Evolutionary conservation across 2,797 vertebrate genomes (phyloP).

Genomic region (Calcarius lapponicus): DNA sequence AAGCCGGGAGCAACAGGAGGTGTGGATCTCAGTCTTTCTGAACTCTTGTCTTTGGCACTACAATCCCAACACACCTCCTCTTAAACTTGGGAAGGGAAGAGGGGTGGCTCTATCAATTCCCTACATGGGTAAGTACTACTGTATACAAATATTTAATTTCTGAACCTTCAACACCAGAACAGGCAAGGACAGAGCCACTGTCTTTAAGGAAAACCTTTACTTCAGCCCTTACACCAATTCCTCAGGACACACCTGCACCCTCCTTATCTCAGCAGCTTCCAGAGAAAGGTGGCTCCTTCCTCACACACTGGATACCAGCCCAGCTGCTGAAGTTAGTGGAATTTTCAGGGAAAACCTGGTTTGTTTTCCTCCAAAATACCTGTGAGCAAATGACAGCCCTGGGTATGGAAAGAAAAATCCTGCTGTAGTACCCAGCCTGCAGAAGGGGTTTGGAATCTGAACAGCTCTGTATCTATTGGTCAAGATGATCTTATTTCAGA

Average conservation of each 20-base stretch:
- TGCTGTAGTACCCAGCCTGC: not conserved
- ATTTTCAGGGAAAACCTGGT: not conserved
- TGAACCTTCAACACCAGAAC: not conserved
- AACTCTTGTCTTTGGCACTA: not conserved
- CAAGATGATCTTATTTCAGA: not conserved
- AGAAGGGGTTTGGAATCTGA: not conserved
- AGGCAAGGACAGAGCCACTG: not conserved
- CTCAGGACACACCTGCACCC: not conserved
- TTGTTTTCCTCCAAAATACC: not conserved
- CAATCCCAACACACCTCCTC: not conserved
- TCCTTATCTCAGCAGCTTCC: not conserved
- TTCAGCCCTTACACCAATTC: not conserved
- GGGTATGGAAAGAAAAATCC: not conserved
- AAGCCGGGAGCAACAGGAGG: not conserved
- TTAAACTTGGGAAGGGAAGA: not conserved
- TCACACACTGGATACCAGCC: not conserved
- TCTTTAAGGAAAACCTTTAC: not conserved
- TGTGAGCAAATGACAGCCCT: not conserved
- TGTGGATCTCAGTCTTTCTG: fast-evolving
- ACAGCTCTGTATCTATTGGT: not conserved
- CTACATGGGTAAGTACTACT: not conserved
- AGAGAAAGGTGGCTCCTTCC: not conserved
- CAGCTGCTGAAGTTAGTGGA: not conserved
- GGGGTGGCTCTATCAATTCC: not conserved
- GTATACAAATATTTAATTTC: not conserved